Evolutionary conservation across 1,140 invertebrate species (phyloP), one percentile per base, ranked within the genome.

Genomic region (Teleopsis dalmanni): DNA sequence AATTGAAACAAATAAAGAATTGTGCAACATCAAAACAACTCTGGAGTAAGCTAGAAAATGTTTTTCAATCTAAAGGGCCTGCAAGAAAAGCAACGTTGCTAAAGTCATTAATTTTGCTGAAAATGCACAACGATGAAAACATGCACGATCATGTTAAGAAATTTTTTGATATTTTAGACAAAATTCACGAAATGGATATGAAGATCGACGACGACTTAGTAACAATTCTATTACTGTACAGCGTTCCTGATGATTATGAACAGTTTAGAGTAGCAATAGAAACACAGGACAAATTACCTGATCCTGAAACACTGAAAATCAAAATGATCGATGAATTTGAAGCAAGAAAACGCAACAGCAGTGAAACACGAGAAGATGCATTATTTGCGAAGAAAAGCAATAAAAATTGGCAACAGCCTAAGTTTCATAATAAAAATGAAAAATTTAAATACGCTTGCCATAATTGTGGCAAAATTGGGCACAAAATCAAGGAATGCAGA

Each of bases 121-220:
- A 52, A 21, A 60, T 64, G 57, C 11, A 41, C 14, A 57, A 61
- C 16, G 55, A 49, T 9, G 53, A 52, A 26, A 56, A 64, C 38
- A 51, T 65, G 7, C 34, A 51, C 3, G 52, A 57, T 16, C 59
- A 68, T 35, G 14, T 63, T 1, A n/a, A 43, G 1, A 49, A 55
- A 36, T 62, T 62, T 29, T 55, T 40, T 21, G 58, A 62, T 22
- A 46, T 53, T 4, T 57, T 58, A 8, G 58, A 62, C 29, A 55
- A 53, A 54, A 43, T 65, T n/a, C 29, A 35, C 21, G 52, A 57
- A 19, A 53, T 61, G 31, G 45, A 56, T 1, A n/a, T 61, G 22
- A 35, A 43, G 7, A 55, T 60, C 10, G 47, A 54, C 16, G 35
- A 44, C 22, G 57, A 60, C 14, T 22, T 62, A 22, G 40, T 60